A percentile compares a stretch with the other conserved stretches of the same genome.
These are phyloP conservation scores for Diarsia rubi DNA, from an alignment of 2,888 invertebrate genomes.

Conservation along the genomic window DNA sequence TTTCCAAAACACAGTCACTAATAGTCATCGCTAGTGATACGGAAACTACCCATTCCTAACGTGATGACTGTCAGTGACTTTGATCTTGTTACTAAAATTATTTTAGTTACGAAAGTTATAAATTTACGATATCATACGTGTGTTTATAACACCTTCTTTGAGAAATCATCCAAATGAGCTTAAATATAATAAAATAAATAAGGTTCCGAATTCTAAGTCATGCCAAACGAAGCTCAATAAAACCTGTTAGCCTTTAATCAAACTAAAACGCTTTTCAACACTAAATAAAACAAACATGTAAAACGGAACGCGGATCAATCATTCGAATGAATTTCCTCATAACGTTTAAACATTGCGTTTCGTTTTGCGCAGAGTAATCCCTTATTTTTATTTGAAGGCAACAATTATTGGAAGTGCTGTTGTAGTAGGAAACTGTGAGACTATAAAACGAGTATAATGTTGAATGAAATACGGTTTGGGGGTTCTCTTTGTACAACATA, in stretches of 20 bases:
- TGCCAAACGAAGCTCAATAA: slow-evolving; percentile 15
- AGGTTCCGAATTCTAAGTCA: slow-evolving; percentile 12
- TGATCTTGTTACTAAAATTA: not conserved
- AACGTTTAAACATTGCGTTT: slow-evolving; percentile 70
- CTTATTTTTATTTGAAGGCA: slow-evolving; percentile 70
- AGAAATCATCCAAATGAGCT: not conserved
- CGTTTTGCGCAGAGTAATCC: slow-evolving; percentile 72
- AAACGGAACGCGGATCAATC: slow-evolving; percentile 76
- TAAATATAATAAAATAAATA: not conserved
- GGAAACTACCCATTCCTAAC: not conserved
- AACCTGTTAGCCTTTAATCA: slow-evolving; percentile 74
- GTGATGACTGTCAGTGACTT: not conserved
- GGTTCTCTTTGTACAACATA: slow-evolving; percentile 33
- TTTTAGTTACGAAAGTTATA: not conserved
- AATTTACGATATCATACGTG: not conserved
- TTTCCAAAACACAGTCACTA: not conserved
- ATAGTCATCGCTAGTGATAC: not conserved
- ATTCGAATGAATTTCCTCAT: slow-evolving; percentile 73
- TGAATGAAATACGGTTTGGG: slow-evolving; percentile 69
- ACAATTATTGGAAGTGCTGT: slow-evolving; percentile 83
- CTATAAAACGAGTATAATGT: slow-evolving; percentile 72
- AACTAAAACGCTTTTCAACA: slow-evolving; percentile 74
- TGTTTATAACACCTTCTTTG: not conserved
- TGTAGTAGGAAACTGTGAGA: slow-evolving; percentile 72
- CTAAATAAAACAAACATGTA: slow-evolving; percentile 72